Percentiles rank a stretch among this genome's conserved stretches.
Conservation (phyloP, 2,888 invertebrate species). For the Brenthis hecate region DNA sequence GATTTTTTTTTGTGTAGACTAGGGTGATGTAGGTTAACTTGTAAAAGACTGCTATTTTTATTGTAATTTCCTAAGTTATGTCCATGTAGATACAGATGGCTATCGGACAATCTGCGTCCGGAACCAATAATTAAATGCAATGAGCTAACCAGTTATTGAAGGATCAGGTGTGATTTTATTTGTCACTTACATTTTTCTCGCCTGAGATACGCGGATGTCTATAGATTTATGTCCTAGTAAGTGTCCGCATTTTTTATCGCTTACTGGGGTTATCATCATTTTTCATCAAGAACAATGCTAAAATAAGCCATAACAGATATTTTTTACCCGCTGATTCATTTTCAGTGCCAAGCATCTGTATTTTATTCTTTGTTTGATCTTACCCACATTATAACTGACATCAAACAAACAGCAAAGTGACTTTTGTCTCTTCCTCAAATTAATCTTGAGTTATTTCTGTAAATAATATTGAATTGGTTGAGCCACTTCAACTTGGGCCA, state of each 20-base stretch:
- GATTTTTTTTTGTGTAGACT: not conserved
- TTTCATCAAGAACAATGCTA: slow-evolving; percentile 19
- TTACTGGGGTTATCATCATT: slow-evolving; percentile 24
- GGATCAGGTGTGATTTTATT: slow-evolving; percentile 38
- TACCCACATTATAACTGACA: slow-evolving; percentile 27
- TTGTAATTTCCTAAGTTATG: not conserved
- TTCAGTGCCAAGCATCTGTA: slow-evolving; percentile 30
- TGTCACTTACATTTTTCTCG: slow-evolving; percentile 40
- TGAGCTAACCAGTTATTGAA: slow-evolving; percentile 28
- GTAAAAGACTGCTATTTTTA: not conserved
- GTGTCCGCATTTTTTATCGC: slow-evolving; percentile 33
- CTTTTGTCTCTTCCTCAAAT: slow-evolving; percentile 7
- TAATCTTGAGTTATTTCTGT: slow-evolving; percentile 13
- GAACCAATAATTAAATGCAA: slow-evolving; percentile 34
- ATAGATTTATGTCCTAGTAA: slow-evolving; percentile 34
- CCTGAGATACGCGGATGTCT: slow-evolving; percentile 40
- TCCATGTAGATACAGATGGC: slow-evolving; percentile 51
- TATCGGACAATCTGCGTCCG: slow-evolving; percentile 28
- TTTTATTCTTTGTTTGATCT: slow-evolving; percentile 16
- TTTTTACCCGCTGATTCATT: slow-evolving; percentile 27
- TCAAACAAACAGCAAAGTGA: not conserved
- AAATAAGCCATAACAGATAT: slow-evolving; percentile 15
- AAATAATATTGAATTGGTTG: slow-evolving; percentile 9
- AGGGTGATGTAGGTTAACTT: not conserved
- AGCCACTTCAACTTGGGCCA: not conserved